Evolutionary conservation across 2,797 vertebrate genomes (phyloP).

Genomic region (Pseudomugil tenellus): DNA sequence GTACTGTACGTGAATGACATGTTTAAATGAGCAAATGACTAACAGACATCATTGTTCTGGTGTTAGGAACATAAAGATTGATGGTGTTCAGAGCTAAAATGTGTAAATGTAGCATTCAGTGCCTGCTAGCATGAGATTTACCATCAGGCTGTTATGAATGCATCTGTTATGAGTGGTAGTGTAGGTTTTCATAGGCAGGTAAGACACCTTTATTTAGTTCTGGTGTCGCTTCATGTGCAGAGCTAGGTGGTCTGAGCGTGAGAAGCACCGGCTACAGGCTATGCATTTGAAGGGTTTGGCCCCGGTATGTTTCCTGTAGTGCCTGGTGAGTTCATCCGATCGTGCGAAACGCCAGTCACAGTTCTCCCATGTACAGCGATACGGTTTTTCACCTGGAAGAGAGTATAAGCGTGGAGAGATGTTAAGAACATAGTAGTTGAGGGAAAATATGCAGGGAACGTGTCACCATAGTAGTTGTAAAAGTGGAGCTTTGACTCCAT

Average conservation of each 20-base stretch:
- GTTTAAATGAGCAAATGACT: neutral
- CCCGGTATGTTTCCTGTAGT: slow-evolving; percentile 94
- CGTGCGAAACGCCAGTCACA: slow-evolving; percentile 94
- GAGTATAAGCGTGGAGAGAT: neutral
- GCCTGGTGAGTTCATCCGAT: slow-evolving; percentile 93
- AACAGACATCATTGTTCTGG: too few species aligned
- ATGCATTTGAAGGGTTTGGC: slow-evolving; percentile 93
- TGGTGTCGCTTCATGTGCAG: slow-evolving; percentile 95
- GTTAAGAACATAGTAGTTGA: neutral
- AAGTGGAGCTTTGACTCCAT: too few species aligned
- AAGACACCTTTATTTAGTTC: slow-evolving; percentile 71
- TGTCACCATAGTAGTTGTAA: too few species aligned
- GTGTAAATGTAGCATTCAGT: neutral
- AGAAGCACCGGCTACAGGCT: slow-evolving; percentile 93
- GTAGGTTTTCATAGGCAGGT: neutral
- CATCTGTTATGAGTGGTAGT: neutral
- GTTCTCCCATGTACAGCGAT: slow-evolving; percentile 91
- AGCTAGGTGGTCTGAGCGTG: slow-evolving; percentile 93
- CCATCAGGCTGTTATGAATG: neutral
- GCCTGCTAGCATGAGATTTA: neutral
- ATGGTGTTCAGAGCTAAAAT: neutral
- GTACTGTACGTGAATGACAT: neutral
- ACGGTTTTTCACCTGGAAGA: slow-evolving; percentile 90
- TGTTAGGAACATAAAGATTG: too few species aligned
- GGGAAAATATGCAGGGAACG: neutral